phyloP scores from a whole-genome alignment of 1,140 invertebrate species.

The Anoplolepis gracilipes region DNA sequence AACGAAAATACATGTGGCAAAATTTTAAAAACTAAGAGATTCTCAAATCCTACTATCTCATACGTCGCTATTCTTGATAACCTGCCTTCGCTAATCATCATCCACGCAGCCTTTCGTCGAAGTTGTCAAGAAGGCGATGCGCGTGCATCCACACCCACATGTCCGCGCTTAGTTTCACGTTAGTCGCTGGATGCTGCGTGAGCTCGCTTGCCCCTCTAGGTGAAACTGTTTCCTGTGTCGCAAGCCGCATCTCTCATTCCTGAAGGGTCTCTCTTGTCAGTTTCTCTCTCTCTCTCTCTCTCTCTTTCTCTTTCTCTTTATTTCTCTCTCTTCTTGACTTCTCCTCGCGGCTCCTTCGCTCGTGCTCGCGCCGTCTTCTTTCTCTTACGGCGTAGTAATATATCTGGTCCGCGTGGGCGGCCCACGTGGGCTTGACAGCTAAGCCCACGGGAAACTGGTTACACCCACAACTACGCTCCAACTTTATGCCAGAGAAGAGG shows the following conservation, averaged over 20 bases:
- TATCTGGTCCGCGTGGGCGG: conserved; percentile 81
- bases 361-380: conserved; percentile 63
- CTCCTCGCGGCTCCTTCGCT: neutral
- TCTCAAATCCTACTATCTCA: neutral
- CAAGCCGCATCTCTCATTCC: conserved; percentile 78
- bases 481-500: conserved; percentile 63
- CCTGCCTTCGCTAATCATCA: neutral
- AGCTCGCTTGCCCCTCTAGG: conserved; percentile 73
- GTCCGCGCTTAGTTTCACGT: conserved; percentile 20
- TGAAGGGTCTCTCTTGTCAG: conserved; percentile 65
- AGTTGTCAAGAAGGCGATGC: conserved; percentile 72
- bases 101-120: conserved; percentile 45
- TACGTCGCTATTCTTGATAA: conserved; percentile 1
- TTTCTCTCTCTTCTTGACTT: conserved; percentile 20
- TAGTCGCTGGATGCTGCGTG: conserved; percentile 61
- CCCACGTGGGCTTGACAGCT: conserved; percentile 85
- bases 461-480: conserved; percentile 79
- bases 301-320: conserved; percentile 48
- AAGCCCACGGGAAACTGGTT: conserved; percentile 84
- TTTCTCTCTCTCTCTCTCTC: conserved; percentile 45
- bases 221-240: conserved; percentile 82
- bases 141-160: conserved; percentile 76
- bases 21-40: neutral
- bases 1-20: neutral
- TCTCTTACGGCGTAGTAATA: conserved; percentile 71